Percentiles rank a stretch among this genome's conserved stretches.
These are phyloP conservation scores for Chaenogobius annularis DNA, from an alignment of 2,113 vertebrate species.

Conservation along the genomic window DNA sequence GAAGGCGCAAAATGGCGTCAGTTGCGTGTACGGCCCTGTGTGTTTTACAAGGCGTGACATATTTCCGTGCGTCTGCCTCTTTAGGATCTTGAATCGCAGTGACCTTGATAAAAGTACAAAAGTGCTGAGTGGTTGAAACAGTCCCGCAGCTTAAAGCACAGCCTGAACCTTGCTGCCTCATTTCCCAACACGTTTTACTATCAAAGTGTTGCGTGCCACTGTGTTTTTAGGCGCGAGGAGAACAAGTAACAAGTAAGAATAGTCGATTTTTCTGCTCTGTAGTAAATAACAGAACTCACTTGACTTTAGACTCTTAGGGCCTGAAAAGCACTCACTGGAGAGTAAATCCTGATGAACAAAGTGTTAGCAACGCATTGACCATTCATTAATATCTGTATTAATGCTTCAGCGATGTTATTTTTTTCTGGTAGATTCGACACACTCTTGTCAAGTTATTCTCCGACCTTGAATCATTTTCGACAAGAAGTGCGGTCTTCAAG, in stretches of 20 bases:
- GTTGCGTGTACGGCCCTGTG: not conserved
- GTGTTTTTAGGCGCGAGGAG: not conserved
- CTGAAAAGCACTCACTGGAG: too few relatives aligned
- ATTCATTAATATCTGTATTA: too few relatives aligned
- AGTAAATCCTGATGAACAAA: too few relatives aligned
- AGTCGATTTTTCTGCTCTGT: not conserved
- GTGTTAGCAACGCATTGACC: too few relatives aligned
- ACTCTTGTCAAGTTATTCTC: too few relatives aligned
- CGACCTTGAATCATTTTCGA: too few relatives aligned
- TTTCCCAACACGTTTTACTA: not conserved
- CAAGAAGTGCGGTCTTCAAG: too few relatives aligned
- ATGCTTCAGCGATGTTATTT: too few relatives aligned
- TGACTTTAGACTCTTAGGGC: not conserved
- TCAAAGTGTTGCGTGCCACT: conserved; percentile 1
- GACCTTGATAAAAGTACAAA: conserved; percentile 5
- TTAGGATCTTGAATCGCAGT: conserved; percentile 1
- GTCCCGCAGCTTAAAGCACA: not conserved
- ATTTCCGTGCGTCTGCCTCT: not conserved
- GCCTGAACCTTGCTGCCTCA: not conserved
- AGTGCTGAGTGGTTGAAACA: not conserved
- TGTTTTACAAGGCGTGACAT: not conserved
- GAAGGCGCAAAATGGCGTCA: not conserved
- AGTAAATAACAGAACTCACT: not conserved
- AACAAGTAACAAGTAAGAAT: not conserved
- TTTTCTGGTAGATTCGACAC: too few relatives aligned